Base-by-base conservation (phyloP, 2,113 vertebrate species). In the Tauraco erythrolophus region DNA sequence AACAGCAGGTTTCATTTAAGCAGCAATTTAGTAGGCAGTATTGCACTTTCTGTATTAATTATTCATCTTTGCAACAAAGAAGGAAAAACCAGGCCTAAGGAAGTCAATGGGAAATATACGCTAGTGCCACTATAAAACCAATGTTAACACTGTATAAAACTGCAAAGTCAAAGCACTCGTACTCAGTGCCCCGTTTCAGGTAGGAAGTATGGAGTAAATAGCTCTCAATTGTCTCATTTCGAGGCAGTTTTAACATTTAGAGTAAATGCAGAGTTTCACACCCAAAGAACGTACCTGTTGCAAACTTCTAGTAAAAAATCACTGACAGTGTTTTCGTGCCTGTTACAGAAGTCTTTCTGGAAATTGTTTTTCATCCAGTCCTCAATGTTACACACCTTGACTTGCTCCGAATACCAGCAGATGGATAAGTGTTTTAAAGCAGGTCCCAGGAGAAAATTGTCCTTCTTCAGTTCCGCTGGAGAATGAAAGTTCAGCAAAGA, bases 311-410 rank as follows among this genome's bases (percentile, higher is more conserved):
- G 95, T 91, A 99, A 98, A 97, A 99, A 99, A 31, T 97, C 96
- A 85, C 80, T 99, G 98, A 99, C 99, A 60, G 98, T 97, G 66
- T 92, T 94, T 75, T 99, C 97, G 2, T 99, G 99, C 75, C 95
- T 98, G 75, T 98, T 98, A 98, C 99, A 99, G 97, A 99, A 98
- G 93, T 98, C 98, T 97, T 93, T 99, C 98, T 99, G 99, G 88
- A 99, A 98, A 19, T 83, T 94, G 51, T 92, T 99, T 98, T 99
- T 99, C 98, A 98, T 93, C 99, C 99, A 99, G 95, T 99, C 99
- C 98, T 99, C 99, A 7, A 99, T 96, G 98, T 99, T 99, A 96
- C 99, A 99, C 94, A 99, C 98, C 92, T 99, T 99, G 81, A 99
- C 99, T 66, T 98, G 97, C 97, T 99, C 99, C 54, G 99, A 99